Evolutionary conservation across 2,888 invertebrate species (phyloP).

Genomic region (Caenorhabditis sp.): DNA sequence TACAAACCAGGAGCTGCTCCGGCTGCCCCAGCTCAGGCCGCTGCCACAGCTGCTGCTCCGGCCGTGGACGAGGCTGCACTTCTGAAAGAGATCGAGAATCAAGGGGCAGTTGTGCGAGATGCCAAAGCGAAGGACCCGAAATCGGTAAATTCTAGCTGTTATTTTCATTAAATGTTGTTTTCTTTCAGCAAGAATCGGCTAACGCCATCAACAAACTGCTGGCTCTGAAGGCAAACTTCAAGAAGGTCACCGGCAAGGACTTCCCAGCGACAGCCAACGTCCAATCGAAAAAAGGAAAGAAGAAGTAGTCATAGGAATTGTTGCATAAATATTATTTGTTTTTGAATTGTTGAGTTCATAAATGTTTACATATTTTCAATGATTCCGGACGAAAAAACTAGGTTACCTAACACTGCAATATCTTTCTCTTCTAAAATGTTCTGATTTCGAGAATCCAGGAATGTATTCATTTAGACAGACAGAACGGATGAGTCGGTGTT

Average conservation of each 20-base stretch:
- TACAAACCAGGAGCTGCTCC: slow-evolving; percentile 67
- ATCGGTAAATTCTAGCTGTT: slow-evolving; percentile 17
- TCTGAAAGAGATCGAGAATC: slow-evolving; percentile 48
- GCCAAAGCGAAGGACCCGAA: slow-evolving; percentile 70
- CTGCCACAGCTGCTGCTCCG: slow-evolving; percentile 53
- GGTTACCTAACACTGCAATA: slow-evolving; percentile 85
- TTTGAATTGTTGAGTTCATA: slow-evolving; percentile 1
- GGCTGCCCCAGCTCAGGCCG: slow-evolving; percentile 45
- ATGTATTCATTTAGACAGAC: background rate
- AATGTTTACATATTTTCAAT: background rate
- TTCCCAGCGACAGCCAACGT: slow-evolving; percentile 78
- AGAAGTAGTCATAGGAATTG: slow-evolving; percentile 18
- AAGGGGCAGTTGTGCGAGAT: slow-evolving; percentile 55
- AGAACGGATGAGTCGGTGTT: slow-evolving; percentile 18
- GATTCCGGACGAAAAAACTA: slow-evolving; percentile 92
- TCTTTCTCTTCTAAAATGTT: slow-evolving; percentile 1
- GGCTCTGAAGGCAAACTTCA: slow-evolving; percentile 85
- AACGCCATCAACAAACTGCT: slow-evolving; percentile 83
- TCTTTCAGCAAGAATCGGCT: slow-evolving; percentile 80
- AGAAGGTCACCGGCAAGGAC: slow-evolving; percentile 84
- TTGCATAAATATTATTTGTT: background rate
- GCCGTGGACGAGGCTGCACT: slow-evolving; percentile 26
- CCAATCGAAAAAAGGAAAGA: slow-evolving; percentile 50
- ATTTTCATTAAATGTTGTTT: background rate
- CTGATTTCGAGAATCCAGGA: background rate